Percentiles rank a stretch among this genome's conserved stretches.
These are phyloP conservation scores for Chondrilla cf. caribensis DNA, from an alignment of 37 sponge, comb jelly and placozoan species.

Conservation along the genomic window DNA sequence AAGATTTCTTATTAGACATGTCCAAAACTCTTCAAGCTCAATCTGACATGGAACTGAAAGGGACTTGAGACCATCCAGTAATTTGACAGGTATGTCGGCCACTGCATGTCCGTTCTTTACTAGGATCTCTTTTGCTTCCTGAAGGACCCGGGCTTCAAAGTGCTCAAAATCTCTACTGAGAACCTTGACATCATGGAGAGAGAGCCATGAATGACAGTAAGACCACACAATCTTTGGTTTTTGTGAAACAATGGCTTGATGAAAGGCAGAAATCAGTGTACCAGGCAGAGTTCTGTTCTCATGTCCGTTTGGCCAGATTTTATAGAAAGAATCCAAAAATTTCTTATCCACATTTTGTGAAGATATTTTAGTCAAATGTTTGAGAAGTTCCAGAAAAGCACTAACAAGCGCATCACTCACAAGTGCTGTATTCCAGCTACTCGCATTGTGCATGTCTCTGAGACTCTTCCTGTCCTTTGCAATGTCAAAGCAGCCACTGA, in stretches of 20 bases:
- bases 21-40: too few relatives aligned
- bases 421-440: conserved; percentile 51
- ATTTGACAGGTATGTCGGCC: too few relatives aligned
- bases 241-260: not conserved
- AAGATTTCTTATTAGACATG: not conserved
- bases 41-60: too few relatives aligned
- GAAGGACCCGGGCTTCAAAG: not conserved
- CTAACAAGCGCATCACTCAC: conserved; percentile 28
- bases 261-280: not conserved
- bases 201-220: conserved; percentile 39
- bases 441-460: conserved; percentile 4
- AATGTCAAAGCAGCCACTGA: conserved; percentile 61
- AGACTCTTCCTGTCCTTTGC: conserved; percentile 48
- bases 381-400: conserved; percentile 36
- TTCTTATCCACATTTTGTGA: conserved; percentile 2
- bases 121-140: too few relatives aligned
- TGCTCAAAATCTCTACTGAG: conserved; percentile 19
- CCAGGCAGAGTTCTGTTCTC: not conserved
- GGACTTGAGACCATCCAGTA: too few relatives aligned
- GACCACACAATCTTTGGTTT: not conserved
- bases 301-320: conserved; percentile 31
- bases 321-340: conserved; percentile 35
- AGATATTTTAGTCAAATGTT: too few relatives aligned
- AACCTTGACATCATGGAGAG: conserved; percentile 22
- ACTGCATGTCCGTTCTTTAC: too few relatives aligned